phyloP scores from a whole-genome alignment of 2,888 invertebrate species.

The Cryptus viduatorius region DNA sequence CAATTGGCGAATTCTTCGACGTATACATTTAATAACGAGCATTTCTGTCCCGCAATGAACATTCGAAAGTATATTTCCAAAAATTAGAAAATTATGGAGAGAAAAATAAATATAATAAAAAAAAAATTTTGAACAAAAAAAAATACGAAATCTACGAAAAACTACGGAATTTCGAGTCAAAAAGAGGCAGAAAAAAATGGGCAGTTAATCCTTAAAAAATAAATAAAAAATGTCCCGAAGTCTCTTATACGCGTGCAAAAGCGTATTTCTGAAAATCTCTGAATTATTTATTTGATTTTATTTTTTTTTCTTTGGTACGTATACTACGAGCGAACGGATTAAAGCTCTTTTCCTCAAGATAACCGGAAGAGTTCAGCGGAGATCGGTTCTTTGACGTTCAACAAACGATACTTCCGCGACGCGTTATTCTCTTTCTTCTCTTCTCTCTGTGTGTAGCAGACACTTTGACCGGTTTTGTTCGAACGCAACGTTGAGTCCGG shows the following conservation, averaged over 20 bases:
- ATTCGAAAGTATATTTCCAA: too few species aligned
- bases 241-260: background rate
- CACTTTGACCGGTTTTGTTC: constrained; percentile 76
- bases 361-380: constrained; percentile 39
- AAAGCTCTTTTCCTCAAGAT: constrained; percentile 58
- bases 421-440: constrained; percentile 28
- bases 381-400: constrained; percentile 65
- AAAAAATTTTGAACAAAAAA: too few species aligned
- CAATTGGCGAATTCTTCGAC: constrained; percentile 36
- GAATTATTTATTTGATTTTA: background rate
- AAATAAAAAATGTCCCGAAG: background rate
- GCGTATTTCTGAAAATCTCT: background rate
- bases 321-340: constrained; percentile 12
- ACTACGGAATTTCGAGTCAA: too few species aligned
- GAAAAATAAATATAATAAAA: too few species aligned
- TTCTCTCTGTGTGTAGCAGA: constrained; percentile 63
- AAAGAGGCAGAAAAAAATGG: too few species aligned
- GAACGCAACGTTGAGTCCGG: constrained; percentile 66
- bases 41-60: too few species aligned
- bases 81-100: too few species aligned
- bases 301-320: background rate
- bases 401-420: constrained; percentile 63
- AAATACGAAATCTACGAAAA: too few species aligned
- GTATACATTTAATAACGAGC: too few species aligned
- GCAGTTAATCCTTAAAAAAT: background rate